A percentile compares a stretch with the other conserved stretches of the same genome.
Conservation (phyloP, 2,888 invertebrate species). For the Lycia hirtaria region DNA sequence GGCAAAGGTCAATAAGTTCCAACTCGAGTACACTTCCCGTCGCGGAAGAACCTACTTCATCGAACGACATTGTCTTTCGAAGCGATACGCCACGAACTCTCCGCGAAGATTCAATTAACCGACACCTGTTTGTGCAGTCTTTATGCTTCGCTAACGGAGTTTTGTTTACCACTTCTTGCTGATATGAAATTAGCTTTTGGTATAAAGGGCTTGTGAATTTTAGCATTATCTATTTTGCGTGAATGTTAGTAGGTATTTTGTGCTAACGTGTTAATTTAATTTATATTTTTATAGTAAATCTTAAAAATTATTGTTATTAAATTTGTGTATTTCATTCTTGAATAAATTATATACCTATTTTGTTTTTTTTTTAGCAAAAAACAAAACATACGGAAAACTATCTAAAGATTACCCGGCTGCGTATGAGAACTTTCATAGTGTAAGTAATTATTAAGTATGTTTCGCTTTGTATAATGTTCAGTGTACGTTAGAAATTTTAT, state of each 20-base stretch:
- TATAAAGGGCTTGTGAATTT: slow-evolving; percentile 1
- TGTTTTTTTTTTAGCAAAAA: too few relatives aligned
- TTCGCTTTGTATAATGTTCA: too few relatives aligned
- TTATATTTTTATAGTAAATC: too few relatives aligned
- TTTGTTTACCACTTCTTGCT: slow-evolving; percentile 23
- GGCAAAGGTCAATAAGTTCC: slow-evolving; percentile 12
- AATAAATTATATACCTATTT: too few relatives aligned
- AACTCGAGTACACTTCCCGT: slow-evolving; percentile 19
- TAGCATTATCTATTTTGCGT: not conserved
- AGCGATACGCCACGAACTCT: slow-evolving; percentile 48
- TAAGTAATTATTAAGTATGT: too few relatives aligned
- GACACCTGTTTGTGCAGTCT: slow-evolving; percentile 42
- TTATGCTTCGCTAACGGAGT: slow-evolving; percentile 34
- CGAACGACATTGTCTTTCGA: slow-evolving; percentile 37
- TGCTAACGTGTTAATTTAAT: too few relatives aligned
- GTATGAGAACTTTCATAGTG: too few relatives aligned
- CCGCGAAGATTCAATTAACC: slow-evolving; percentile 43
- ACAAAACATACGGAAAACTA: too few relatives aligned
- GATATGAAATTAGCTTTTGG: slow-evolving; percentile 19
- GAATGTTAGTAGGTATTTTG: not conserved
- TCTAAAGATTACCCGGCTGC: too few relatives aligned
- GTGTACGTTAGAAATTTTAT: too few relatives aligned
- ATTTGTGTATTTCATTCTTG: too few relatives aligned
- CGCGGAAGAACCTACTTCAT: slow-evolving; percentile 26
- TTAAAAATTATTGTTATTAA: too few relatives aligned